Base-by-base conservation (phyloP, 1,140 invertebrate genomes). In the Atta cephalotes region DNA sequence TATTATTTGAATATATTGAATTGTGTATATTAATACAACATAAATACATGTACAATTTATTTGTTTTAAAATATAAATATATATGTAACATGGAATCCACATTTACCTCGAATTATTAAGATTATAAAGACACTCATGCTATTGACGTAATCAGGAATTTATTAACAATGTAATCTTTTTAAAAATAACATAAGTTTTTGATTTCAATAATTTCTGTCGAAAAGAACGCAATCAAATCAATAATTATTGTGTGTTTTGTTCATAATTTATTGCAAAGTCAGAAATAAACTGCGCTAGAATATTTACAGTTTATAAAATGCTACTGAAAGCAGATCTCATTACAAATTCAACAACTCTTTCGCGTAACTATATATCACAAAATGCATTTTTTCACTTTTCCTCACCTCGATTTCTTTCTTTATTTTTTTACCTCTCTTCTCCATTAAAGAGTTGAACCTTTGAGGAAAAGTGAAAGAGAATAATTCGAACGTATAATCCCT, bases 401-500 rank as follows among this genome's bases (percentile, higher is more conserved):
- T 45, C 39, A 3, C 9, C 10, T 45, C 0, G 9, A 10, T 10
- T 9, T 0, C 60, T 2, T 71, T 21, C 25, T 18, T 60, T 45
- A 18, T 14, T 0, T 25, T 10, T 10, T 60, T n/a, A 62, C 0
- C 4, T 35, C 28, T 28, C 39, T 66, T 49, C 18, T 62, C 31
- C n/a, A n/a, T 2, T 18, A 63, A 76, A 74, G 56, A 56, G 14
- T 35, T 49, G 14, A 62, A 5, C 7, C 18, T 18, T 12, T 16
- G 28, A 39, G 16, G 25, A 70, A n/a, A 72, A 49, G n/a, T 53
- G 53, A 68, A 70, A 62, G 77, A 82, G 77, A 82, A 85, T 31
- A 79, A 87, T 90, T 85, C 71, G 45, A 31, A 31, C 21, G 60
- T 62, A 25, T 28, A 76, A 78, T 1, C 2, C 28, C 60, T 85